Evolutionary conservation across 2,888 invertebrate species (phyloP).

Genomic region (Phalera bucephala): DNA sequence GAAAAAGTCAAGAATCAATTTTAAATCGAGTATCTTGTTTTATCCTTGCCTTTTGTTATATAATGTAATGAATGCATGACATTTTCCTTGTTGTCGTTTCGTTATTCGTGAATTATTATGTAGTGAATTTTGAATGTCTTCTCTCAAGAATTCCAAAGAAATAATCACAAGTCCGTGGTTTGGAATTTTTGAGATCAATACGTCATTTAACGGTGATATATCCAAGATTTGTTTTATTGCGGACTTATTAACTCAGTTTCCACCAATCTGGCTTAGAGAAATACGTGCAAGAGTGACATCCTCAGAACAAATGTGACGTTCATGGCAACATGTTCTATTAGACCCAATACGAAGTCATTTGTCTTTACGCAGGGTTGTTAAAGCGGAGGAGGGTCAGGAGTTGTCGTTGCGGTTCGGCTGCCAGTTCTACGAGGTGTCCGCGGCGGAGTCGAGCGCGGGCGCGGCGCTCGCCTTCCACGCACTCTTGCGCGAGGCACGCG

Average conservation of each 20-base stretch:
- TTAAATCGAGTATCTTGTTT: not conserved
- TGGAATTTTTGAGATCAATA: too few relatives aligned
- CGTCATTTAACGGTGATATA: too few relatives aligned
- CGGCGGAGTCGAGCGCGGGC: slow-evolving; percentile 91
- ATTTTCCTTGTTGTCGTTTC: slow-evolving; percentile 7
- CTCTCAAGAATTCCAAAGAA: too few relatives aligned
- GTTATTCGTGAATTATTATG: not conserved
- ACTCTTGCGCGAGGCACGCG: slow-evolving; percentile 88
- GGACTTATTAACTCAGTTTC: too few relatives aligned
- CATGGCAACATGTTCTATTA: too few relatives aligned
- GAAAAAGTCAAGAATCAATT: slow-evolving; percentile 9
- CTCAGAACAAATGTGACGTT: too few relatives aligned
- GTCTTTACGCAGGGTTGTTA: slow-evolving; percentile 83
- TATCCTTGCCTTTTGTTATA: slow-evolving; percentile 7
- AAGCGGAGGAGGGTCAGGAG: slow-evolving; percentile 91
- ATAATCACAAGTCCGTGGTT: too few relatives aligned
- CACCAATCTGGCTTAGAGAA: too few relatives aligned
- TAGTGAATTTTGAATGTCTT: not conserved
- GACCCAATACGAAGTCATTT: not conserved
- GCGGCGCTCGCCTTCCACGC: slow-evolving; percentile 92
- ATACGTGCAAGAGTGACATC: too few relatives aligned
- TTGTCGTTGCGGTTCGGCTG: slow-evolving; percentile 89
- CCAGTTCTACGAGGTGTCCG: slow-evolving; percentile 93
- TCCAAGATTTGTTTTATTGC: too few relatives aligned
- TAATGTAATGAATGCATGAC: slow-evolving; percentile 21